Percentiles rank a stretch among this genome's conserved stretches.
These are phyloP conservation scores for Pangasianodon hypophthalmus DNA, from an alignment of 2,113 vertebrate species.

Conservation along the genomic window DNA sequence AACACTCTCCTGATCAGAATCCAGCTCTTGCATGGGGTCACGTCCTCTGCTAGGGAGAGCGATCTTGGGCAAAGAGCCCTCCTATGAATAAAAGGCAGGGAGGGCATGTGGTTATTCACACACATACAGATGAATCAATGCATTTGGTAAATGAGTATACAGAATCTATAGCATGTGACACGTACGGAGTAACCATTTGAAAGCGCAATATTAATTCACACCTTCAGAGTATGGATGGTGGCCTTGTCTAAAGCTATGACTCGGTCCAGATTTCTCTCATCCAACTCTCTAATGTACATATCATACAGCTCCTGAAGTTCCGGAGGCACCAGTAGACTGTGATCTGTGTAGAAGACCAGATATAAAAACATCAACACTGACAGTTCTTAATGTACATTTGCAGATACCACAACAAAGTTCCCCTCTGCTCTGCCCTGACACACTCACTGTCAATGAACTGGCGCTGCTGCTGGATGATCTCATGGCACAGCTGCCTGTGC, in stretches of 20 bases:
- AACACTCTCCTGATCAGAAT: slow-evolving; percentile 80
- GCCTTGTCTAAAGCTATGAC: slow-evolving; percentile 77
- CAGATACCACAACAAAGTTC: neutral
- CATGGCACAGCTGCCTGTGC: slow-evolving; percentile 82
- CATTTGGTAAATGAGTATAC: neutral
- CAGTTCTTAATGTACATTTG: neutral
- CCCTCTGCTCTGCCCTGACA: neutral
- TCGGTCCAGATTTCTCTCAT: slow-evolving; percentile 78
- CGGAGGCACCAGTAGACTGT: slow-evolving; percentile 78
- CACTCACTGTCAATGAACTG: slow-evolving; percentile 81
- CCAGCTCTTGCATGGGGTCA: slow-evolving; percentile 72
- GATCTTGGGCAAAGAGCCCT: slow-evolving; percentile 77
- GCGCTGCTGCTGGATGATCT: slow-evolving; percentile 86
- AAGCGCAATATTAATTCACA: slow-evolving; percentile 39
- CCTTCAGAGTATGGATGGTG: slow-evolving; percentile 79
- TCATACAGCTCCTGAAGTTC: slow-evolving; percentile 84
- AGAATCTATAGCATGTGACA: neutral
- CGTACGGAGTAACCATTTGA: neutral
- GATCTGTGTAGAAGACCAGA: slow-evolving; percentile 70
- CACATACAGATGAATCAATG: neutral
- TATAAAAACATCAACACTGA: neutral
- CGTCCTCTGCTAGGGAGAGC: slow-evolving; percentile 61
- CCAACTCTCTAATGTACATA: slow-evolving; percentile 78
- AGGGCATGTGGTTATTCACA: neutral
- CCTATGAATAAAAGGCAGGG: slow-evolving; percentile 63